Evolutionary conservation across 2,797 vertebrate species (phyloP), one percentile per base, ranked within the genome.

Genomic region (Anas acuta): DNA sequence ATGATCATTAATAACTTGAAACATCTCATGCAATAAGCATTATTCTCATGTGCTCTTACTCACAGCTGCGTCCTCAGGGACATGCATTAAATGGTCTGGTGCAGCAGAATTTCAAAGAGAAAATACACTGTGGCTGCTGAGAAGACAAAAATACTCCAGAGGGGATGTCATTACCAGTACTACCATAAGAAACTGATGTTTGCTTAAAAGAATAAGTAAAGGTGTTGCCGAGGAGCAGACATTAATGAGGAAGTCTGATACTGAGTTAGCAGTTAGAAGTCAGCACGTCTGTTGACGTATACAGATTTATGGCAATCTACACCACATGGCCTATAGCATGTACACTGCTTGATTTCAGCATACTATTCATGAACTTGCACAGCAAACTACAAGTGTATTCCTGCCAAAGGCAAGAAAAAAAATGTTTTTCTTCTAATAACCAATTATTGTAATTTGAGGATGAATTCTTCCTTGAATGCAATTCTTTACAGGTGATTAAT

Each of bases 401-500:
- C 82, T 94, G 57, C 64, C 87, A 96, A 94, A 47, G 84, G 95
- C 1, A 1, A 41, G 49, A 51, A 51, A 76, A 35, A 54, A 57
- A 84, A 92, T 10, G 13, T 32, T 74, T 67, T 83, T 65, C 39
- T 94, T 97, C 93, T 91, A 95, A 84, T 81, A 94, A 84, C 39
- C 30, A 94, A 66, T 97, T 96, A 96, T 41, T 93, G 57, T 88
- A 96, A 97, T 98, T 98, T 96, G 47, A 96, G 91, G 84, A 96
- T 96, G 64, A 54, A 92, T 96, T 75, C 84, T 97, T 96, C 73
- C 79, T 77, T 93, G 71, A 87, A 95, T 94, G 76, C 78, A 94
- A 14, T 90, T 95, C 84, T 95, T 96, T 96, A 87, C 93, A 96
- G 83, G 93, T 98, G 97, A 98, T 98, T 98, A 98, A 98, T 98